A percentile compares a stretch with the other conserved stretches of the same genome.
Evolutionary conservation across 2,113 vertebrate species (phyloP).

Genomic region (Thamnaconus septentrionalis): DNA sequence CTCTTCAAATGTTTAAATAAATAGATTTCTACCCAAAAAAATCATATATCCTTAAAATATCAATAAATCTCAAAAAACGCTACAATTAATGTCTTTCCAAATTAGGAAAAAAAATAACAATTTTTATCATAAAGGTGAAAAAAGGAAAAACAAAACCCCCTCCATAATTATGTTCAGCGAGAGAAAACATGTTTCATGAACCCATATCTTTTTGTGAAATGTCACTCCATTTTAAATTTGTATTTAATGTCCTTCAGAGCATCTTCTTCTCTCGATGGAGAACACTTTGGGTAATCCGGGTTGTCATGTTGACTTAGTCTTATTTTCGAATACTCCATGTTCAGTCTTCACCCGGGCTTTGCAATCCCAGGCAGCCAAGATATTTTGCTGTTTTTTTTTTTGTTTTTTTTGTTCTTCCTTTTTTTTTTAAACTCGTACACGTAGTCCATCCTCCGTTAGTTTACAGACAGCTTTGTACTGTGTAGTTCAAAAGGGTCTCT

Average conservation of each 20-base stretch:
- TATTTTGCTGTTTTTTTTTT: background rate
- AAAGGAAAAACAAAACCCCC: slow-evolving; percentile 13
- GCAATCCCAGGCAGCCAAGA: slow-evolving; percentile 15
- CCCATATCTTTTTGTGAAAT: slow-evolving; percentile 24
- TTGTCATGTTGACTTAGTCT: slow-evolving; percentile 22
- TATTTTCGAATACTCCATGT: slow-evolving; percentile 30
- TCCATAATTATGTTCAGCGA: slow-evolving; percentile 30
- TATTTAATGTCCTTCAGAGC: slow-evolving; percentile 19
- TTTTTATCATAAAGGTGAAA: slow-evolving; percentile 49
- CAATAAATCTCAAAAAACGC: slow-evolving; percentile 54
- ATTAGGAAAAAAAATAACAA: slow-evolving; percentile 27
- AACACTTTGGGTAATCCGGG: slow-evolving; percentile 12
- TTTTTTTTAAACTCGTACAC: slow-evolving; percentile 11
- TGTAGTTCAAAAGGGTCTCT: slow-evolving; percentile 31
- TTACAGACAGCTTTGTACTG: slow-evolving; percentile 38
- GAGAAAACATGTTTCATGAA: slow-evolving; percentile 44
- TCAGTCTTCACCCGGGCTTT: slow-evolving; percentile 32
- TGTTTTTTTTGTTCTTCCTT: background rate
- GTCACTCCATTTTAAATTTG: slow-evolving; percentile 17
- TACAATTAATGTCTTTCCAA: slow-evolving; percentile 48
- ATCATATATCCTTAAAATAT: slow-evolving; percentile 52
- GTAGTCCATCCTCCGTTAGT: slow-evolving; percentile 16
- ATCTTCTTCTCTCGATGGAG: slow-evolving; percentile 26
- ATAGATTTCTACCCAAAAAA: slow-evolving; percentile 50
- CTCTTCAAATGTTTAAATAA: slow-evolving; percentile 68